These are phyloP conservation scores for Aphaenogaster floridana DNA, from an alignment of 1,140 invertebrate genomes.

Conservation along the genomic window DNA sequence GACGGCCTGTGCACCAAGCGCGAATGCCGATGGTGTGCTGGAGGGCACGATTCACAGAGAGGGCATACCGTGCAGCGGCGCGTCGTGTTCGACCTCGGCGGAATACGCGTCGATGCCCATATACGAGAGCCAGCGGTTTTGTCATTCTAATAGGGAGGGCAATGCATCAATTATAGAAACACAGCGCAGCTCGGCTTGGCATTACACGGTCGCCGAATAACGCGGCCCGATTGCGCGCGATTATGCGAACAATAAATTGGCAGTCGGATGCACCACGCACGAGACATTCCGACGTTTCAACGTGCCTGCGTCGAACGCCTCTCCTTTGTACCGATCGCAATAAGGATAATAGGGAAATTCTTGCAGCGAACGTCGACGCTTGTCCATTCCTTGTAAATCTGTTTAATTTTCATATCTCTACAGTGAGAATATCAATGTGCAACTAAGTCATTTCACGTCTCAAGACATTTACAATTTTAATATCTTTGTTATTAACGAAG, in stretches of 20 bases:
- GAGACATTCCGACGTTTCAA: slow-evolving; percentile 67
- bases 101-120: slow-evolving; percentile 68
- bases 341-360: slow-evolving; percentile 57
- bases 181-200: slow-evolving; percentile 71
- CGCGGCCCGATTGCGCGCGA: slow-evolving; percentile 79
- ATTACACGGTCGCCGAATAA: slow-evolving; percentile 79
- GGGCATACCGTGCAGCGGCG: slow-evolving; percentile 43
- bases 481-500: slow-evolving; percentile 26
- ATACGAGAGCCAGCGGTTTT: slow-evolving; percentile 77
- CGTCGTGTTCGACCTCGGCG: slow-evolving; percentile 60
- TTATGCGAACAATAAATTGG: slow-evolving; percentile 84
- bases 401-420: slow-evolving; percentile 9
- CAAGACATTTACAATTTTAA: slow-evolving; percentile 34
- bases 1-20: not conserved
- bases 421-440: slow-evolving; percentile 1
- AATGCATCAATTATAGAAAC: slow-evolving; percentile 85
- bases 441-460: not conserved
- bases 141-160: slow-evolving; percentile 81
- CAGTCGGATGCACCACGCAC: slow-evolving; percentile 66
- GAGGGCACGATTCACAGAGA: slow-evolving; percentile 28
- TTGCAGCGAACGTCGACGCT: slow-evolving; percentile 5
- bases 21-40: slow-evolving; percentile 49
- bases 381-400: not conserved
- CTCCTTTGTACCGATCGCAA: slow-evolving; percentile 47
- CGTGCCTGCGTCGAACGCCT: slow-evolving; percentile 37